phyloP scores from a whole-genome alignment of 2,113 vertebrate genomes.

The Brachypodius melanocephalos region DNA sequence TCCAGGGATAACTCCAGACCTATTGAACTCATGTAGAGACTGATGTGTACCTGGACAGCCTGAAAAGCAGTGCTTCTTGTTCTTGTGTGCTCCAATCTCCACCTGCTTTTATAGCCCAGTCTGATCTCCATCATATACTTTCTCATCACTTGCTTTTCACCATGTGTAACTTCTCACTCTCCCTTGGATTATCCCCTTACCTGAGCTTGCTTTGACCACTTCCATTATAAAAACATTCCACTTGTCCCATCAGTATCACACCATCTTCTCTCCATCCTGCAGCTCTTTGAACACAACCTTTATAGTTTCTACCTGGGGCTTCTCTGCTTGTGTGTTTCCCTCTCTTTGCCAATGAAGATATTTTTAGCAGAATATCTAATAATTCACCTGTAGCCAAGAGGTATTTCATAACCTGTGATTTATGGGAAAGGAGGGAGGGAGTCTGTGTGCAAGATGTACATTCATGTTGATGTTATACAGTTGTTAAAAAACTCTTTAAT shows the following conservation, averaged over 20 bases:
- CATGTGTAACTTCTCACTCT: background rate
- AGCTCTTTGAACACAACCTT: background rate
- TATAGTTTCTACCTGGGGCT: background rate
- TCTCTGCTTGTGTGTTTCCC: background rate
- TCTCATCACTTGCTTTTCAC: background rate
- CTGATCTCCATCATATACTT: background rate
- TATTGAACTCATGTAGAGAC: background rate
- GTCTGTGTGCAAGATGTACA: background rate
- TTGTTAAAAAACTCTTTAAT: background rate
- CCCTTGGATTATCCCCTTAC: background rate
- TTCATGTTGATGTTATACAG: background rate
- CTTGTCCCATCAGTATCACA: background rate
- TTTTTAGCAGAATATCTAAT: background rate
- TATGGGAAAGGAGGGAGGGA: background rate
- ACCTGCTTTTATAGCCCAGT: background rate
- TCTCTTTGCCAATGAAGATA: background rate
- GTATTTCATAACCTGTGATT: background rate
- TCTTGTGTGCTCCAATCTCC: background rate
- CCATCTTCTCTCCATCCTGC: background rate
- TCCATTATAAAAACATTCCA: background rate
- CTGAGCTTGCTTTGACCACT: background rate
- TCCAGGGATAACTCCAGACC: background rate
- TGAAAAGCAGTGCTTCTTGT: background rate
- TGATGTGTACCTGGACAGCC: fast-evolving
- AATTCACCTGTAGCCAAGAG: background rate